Conservation (phyloP, 2,888 invertebrate genomes). For the Monochamus alternatus region DNA sequence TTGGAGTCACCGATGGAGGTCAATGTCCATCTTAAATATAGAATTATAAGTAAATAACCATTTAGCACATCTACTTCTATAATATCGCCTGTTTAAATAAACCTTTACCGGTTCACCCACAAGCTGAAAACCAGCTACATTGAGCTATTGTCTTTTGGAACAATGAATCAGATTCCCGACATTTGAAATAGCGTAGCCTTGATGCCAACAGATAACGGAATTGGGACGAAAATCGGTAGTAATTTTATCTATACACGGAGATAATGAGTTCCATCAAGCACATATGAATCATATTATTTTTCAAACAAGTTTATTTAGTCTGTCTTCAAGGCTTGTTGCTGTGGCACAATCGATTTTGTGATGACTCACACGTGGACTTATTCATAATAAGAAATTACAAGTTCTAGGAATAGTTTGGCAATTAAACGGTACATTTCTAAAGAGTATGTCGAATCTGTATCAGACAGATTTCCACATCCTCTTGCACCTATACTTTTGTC, state of each 20-base stretch:
- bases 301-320: slow-evolving; percentile 5
- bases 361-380: slow-evolving; percentile 8
- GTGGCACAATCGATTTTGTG: slow-evolving; percentile 18
- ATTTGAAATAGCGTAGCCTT: slow-evolving; percentile 26
- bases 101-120: background rate
- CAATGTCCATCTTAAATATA: slow-evolving; percentile 9
- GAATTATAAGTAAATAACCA: slow-evolving; percentile 8
- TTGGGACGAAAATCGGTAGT: slow-evolving; percentile 21
- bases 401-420: background rate
- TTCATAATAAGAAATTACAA: background rate
- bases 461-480: background rate
- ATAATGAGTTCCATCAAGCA: slow-evolving; percentile 19
- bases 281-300: slow-evolving; percentile 26
- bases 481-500: background rate
- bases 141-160: slow-evolving; percentile 13
- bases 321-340: background rate
- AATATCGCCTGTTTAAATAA: background rate
- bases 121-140: slow-evolving; percentile 14
- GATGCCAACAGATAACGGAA: slow-evolving; percentile 29
- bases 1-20: background rate
- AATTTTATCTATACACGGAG: slow-evolving; percentile 25
- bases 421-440: background rate
- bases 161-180: slow-evolving; percentile 26
- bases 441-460: background rate
- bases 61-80: background rate